Base-by-base conservation (phyloP, 2,888 invertebrate species). In the Epistrophella euchroma region DNA sequence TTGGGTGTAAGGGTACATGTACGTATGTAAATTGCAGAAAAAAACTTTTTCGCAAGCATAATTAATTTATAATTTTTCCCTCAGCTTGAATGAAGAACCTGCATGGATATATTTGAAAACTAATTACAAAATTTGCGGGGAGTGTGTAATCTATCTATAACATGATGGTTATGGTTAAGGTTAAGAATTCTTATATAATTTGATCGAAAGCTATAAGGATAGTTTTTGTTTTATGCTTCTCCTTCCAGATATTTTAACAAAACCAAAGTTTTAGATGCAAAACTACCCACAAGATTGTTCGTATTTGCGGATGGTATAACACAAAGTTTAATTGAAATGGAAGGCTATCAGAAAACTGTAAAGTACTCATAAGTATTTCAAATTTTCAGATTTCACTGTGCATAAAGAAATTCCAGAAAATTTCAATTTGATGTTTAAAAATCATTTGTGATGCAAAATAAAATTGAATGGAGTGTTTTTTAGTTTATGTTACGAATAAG, bases 11-110 rank as follows among this genome's bases (percentile, higher is more conserved):
- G 5, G 40, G 45, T 6, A 17, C 7, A 10, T n/a, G n/a, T n/a
- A n/a, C n/a, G n/a, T 25, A 43, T 13, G 15, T 40, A 15, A 35
- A 52, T 15, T 17, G 9, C 4, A 22, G 15, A 13, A 15, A 28
- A n/a, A 43, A 76, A 81, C 70, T 81, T 81, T 76, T 45, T 62
- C 13, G 11, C 37, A 81, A 32, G 37, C 40, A 75, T 64, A 75
- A 71, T 81, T 76, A 76, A 64, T 81, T 76, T 75, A 11, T 76
- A 76, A 64, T 81, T 76, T 75, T 11, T 17, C 11, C 10, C 11
- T 11, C 17, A 32, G 17, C 17, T 56, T 32, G 32, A 17, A 55
- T 56, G 17, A 17, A 56, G 17, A 35, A 56, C 56, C 17, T 32
- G 32, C 32, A 56, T 56, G 32, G 17, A 17, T 17, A 10, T 56